Conservation (phyloP, 2,888 invertebrate species). For the Sarcophaga variegata region DNA sequence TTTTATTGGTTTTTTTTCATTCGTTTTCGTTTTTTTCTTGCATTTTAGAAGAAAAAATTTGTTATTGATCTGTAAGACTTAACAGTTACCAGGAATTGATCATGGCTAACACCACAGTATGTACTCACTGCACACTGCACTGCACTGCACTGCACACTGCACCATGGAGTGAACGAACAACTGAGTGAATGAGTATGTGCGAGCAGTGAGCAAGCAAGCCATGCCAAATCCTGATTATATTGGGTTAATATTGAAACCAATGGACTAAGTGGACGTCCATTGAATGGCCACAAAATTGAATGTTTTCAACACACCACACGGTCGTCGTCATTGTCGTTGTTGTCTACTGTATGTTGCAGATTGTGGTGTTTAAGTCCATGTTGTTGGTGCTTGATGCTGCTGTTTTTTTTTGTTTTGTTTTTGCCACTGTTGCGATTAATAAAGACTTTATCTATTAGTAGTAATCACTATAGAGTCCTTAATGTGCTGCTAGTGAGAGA, state of each 20-base stretch:
- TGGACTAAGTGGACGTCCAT: no score
- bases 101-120: slow-evolving; percentile 52
- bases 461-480: slow-evolving; percentile 74
- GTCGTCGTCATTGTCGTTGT: slow-evolving; percentile 42
- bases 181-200: slow-evolving; percentile 53
- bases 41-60: slow-evolving; percentile 58
- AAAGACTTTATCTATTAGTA: slow-evolving; percentile 77
- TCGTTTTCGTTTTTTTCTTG: not conserved
- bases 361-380: slow-evolving; percentile 36
- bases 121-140: not conserved
- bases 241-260: slow-evolving; percentile 49
- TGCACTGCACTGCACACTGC: not conserved
- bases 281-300: slow-evolving; percentile 24
- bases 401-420: not conserved
- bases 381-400: slow-evolving; percentile 42
- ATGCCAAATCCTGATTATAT: slow-evolving; percentile 24
- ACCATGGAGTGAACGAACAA: not conserved
- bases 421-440: slow-evolving; percentile 66
- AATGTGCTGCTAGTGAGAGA: slow-evolving; percentile 47
- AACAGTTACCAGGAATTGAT: slow-evolving; percentile 68
- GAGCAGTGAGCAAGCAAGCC: slow-evolving; percentile 35
- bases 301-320: slow-evolving; percentile 53
- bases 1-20: slow-evolving; percentile 16
- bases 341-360: slow-evolving; percentile 40
- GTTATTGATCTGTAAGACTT: slow-evolving; percentile 69